Conservation (phyloP, 2,113 vertebrate species). For the Prionailurus viverrinus region DNA sequence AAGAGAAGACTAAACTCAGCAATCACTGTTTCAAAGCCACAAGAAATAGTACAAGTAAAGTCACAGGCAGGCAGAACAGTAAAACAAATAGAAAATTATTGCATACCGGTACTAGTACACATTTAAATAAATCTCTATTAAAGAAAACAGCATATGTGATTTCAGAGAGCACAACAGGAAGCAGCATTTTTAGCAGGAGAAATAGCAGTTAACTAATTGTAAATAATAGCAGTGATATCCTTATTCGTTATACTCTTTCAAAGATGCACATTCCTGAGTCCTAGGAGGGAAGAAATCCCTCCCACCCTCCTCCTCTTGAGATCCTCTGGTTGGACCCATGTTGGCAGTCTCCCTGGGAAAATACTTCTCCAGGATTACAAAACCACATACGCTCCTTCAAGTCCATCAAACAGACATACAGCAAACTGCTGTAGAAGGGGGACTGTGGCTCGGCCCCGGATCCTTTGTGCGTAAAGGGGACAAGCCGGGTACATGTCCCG, state of each 20-base stretch:
- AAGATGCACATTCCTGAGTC: neutral
- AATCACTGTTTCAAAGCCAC: neutral
- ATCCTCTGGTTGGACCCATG: neutral
- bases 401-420: too few relatives aligned
- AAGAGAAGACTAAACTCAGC: neutral
- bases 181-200: neutral
- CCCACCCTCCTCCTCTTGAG: neutral
- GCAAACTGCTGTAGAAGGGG: neutral
- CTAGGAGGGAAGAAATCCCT: neutral
- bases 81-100: neutral
- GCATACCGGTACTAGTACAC: too few relatives aligned
- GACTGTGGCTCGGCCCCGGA: fast-evolving
- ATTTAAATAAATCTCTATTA: neutral
- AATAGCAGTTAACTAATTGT: neutral
- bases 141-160: neutral
- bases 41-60: neutral
- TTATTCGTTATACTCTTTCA: neutral
- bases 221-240: neutral
- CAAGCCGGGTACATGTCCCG: neutral
- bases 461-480: neutral
- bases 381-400: neutral
- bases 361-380: neutral
- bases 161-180: neutral
- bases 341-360: neutral
- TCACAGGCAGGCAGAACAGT: neutral